Evolutionary conservation across 1,140 invertebrate genomes (phyloP), one percentile per base, ranked within the genome.

Genomic region (Drosophila watanabei): DNA sequence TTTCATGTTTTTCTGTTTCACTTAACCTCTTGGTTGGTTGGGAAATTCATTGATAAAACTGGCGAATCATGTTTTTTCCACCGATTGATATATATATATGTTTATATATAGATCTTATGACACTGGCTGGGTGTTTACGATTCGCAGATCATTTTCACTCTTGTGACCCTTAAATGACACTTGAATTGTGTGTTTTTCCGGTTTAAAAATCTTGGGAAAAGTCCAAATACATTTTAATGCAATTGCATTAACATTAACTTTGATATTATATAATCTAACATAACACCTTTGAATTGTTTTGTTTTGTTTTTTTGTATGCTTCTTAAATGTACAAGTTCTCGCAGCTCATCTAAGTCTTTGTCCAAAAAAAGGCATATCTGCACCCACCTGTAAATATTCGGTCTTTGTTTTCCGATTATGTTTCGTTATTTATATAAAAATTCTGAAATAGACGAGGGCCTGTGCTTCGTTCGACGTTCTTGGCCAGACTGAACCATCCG

Each of bases 301-400:
- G 10, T 24, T 35, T 16, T 35, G 24, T 5, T 80, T 76, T 79
- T 30, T 5, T 35, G 24, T 39, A 2, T 7, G 30, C 20, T 41
- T 28, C 35, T 14, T 52, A 37, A 37, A 37, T 18, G 20, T n/a
- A 28, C 16, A 10, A 14, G 20, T 5, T 39, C 4, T 24, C 6
- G 14, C 5, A 5, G 20, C 7, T 39, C 5, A 18, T 66, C 4
- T 13, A 4, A n/a, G 5, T n/a, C 1, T 32, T 62, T 6, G 5
- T 33, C 18, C 13, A n/a, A 56, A 32, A 10, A 6, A 39, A 39
- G 0, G 28, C 7, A 69, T 39, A 20, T 39, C 28, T 46, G 39
- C 78, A 88, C 85, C 85, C 85, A 89, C 85, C 86, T 89, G 86
- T 90, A 63, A 79, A 82, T 78, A 52, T 83, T 49, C 39, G 43